A percentile compares a stretch with the other conserved stretches of the same genome.
These are phyloP conservation scores for Paralvinella palmiformis DNA, from an alignment of 1,140 invertebrate genomes.

Conservation along the genomic window DNA sequence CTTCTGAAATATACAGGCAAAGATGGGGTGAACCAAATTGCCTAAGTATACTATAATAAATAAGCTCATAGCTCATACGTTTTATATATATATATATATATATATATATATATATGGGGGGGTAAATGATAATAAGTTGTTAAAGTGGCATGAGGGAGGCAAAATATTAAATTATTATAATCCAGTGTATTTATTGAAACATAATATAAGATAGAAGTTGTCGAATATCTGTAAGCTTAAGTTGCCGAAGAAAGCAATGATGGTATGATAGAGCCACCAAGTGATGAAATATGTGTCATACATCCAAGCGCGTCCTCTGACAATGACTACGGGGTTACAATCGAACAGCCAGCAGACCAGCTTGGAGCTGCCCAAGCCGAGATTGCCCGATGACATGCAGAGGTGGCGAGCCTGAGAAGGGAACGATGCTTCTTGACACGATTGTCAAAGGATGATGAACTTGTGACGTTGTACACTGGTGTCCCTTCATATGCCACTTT, in stretches of 20 bases:
- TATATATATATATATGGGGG: too few species aligned
- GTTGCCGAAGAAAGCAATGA: not conserved
- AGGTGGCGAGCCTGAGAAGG: conserved; percentile 1
- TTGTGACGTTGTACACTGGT: not conserved
- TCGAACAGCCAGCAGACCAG: not conserved
- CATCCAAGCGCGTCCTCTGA: not conserved
- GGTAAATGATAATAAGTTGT: too few species aligned
- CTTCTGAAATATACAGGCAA: too few species aligned
- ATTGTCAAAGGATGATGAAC: conserved; percentile 1
- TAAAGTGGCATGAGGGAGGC: too few species aligned
- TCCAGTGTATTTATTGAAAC: too few species aligned
- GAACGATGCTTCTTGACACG: not conserved
- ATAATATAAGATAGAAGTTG: too few species aligned
- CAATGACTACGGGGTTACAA: not conserved
- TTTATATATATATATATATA: not conserved
- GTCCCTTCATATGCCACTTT: not conserved
- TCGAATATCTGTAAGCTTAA: not conserved
- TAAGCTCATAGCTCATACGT: not conserved
- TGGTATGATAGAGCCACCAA: not conserved
- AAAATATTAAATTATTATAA: too few species aligned
- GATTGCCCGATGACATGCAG: not conserved
- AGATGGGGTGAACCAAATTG: not conserved
- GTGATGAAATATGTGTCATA: not conserved
- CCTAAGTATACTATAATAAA: not conserved
- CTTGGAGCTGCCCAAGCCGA: not conserved